These are phyloP conservation scores for Patiria miniata DNA, from an alignment of 35 echinoderm and acorn worm species.

Conservation along the genomic window DNA sequence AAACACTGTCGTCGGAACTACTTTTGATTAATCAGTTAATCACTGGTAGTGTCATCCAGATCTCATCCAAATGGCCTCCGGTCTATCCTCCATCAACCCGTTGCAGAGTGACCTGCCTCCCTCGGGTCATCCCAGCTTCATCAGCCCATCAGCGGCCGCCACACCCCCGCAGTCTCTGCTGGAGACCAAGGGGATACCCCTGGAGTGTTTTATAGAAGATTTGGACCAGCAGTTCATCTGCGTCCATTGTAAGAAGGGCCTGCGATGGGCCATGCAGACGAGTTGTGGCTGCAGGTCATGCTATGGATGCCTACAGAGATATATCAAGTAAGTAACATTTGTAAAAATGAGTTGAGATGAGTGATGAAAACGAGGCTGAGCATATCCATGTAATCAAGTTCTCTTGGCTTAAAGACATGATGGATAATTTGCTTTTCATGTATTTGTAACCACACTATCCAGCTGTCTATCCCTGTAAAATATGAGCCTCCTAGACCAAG, in stretches of 20 bases:
- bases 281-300: conserved; percentile 34
- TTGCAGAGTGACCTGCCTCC: no score
- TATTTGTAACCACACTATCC: neutral
- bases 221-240: conserved; percentile 20
- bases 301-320: conserved; percentile 14
- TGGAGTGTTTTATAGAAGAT: neutral
- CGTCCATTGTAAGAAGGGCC: neutral
- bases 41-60: no score
- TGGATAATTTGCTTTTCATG: neutral
- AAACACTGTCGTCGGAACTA: no score
- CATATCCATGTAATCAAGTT: neutral
- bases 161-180: neutral
- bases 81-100: no score
- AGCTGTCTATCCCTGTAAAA: neutral
- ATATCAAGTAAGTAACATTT: neutral
- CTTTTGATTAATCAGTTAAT: no score
- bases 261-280: conserved; percentile 32
- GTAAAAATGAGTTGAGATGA: no score
- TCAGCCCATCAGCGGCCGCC: neutral
- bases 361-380: no score
- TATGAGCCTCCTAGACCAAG: neutral
- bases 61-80: no score
- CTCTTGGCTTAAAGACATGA: neutral
- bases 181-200: neutral
- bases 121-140: neutral